Evolutionary conservation across 2,113 vertebrate species (phyloP), one percentile per base, ranked within the genome.

Genomic region (Sorex fumeus): DNA sequence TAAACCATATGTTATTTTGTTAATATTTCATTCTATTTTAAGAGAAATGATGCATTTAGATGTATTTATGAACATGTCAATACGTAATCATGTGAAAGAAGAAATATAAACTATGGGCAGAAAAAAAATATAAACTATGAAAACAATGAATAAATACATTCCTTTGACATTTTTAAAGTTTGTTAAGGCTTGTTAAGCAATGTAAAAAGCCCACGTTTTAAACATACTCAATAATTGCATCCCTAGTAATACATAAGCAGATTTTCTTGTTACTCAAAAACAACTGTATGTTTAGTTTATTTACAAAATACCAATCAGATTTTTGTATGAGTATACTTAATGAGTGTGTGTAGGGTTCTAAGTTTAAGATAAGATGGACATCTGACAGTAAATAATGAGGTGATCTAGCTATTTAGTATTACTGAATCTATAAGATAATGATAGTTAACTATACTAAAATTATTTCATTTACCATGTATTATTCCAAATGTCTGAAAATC

Each of bases 11-110:
- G 89, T 89, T 83, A 90, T 90, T 19, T 84, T 69, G 21, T 84
- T 79, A 80, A 72, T 36, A 64, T 80, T 76, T 80, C 76, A 27
- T 66, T 70, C 8, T 6, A 89, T 50, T 91, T 90, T 66, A 83
- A 86, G 81, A 27, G 19, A 45, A 1, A n/a, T 64, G 76, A 69
- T 43, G 30, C 66, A 28, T 88, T 2, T 50, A 80, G 34, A 79
- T 72, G 30, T 21, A 75, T 84, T 84, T 53, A 80, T 28, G 25
- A 88, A 62, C 27, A 43, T 71, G 16, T 34, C 34, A 85, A 66
- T 77, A 66, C 3, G 8, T 47, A 82, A 78, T 70, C 62, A 36
- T 66, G 40, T 45, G 15, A 87, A 91, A 78, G 0, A 27, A 43
- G 30, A 70, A n/a, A 87, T 15, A 81, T 60, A 43, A 43, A 84